Evolutionary conservation across 2,888 invertebrate genomes (phyloP).

Genomic region (Tachina lurida): DNA sequence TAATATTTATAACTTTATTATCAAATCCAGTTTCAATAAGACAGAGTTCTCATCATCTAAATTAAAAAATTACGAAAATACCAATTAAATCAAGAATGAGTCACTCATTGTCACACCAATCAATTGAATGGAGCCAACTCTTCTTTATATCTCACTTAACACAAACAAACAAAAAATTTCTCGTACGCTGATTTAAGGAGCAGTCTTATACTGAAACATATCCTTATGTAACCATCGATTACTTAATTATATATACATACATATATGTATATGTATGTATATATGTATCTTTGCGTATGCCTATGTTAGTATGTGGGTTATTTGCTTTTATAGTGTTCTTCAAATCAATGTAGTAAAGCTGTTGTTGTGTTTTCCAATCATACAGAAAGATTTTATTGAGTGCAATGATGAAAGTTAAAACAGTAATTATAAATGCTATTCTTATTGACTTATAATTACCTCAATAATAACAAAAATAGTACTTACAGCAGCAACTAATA

Average conservation of each 20-base stretch:
- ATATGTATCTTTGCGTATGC: background rate
- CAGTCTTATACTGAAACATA: background rate
- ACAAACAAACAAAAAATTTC: background rate
- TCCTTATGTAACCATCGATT: background rate
- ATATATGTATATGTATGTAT: too few species aligned
- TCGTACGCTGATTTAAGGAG: background rate
- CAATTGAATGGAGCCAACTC: too few species aligned
- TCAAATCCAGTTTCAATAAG: too few species aligned
- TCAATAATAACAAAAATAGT: constrained; percentile 10
- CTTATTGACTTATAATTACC: constrained; percentile 50
- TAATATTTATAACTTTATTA: too few species aligned
- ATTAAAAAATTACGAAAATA: too few species aligned
- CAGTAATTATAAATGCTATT: constrained; percentile 61
- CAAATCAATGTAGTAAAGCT: background rate
- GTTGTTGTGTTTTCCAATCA: constrained; percentile 56
- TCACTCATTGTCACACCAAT: too few species aligned
- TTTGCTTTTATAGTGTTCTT: constrained; percentile 5
- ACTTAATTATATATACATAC: background rate
- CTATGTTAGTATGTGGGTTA: background rate
- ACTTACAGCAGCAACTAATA: background rate
- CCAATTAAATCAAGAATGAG: too few species aligned
- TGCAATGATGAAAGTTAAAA: constrained; percentile 66
- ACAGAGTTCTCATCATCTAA: too few species aligned
- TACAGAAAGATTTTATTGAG: constrained; percentile 64
- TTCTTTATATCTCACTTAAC: too few species aligned